phyloP scores from a whole-genome alignment of 1,140 invertebrate species.

The Dreissena polymorpha region DNA sequence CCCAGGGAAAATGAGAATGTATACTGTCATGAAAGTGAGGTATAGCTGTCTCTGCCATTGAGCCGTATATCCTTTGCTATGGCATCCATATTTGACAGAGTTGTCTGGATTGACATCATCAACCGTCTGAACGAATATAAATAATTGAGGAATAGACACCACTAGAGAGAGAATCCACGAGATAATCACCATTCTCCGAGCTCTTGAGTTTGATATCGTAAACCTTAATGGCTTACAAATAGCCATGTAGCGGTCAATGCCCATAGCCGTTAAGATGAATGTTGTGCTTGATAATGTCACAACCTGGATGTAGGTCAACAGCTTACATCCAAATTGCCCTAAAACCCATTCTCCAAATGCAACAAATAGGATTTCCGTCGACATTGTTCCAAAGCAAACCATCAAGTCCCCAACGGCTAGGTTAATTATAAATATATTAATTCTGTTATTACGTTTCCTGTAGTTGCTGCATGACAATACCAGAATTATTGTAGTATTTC shows the following conservation, averaged over 20 bases:
- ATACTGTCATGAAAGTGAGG: conserved; percentile 78
- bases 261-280: conserved; percentile 80
- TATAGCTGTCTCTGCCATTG: conserved; percentile 80
- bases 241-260: conserved; percentile 79
- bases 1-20: conserved; percentile 79
- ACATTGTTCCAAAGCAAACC: conserved; percentile 80
- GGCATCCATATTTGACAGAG: conserved; percentile 72
- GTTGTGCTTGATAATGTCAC: conserved; percentile 80
- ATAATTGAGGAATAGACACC: conserved; percentile 79
- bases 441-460: conserved; percentile 76
- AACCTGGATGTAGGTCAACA: conserved; percentile 79
- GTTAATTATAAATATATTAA: conserved; percentile 81
- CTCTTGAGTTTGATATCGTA: conserved; percentile 52
- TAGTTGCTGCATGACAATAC: conserved; percentile 78
- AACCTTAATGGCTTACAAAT: conserved; percentile 80
- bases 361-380: conserved; percentile 79
- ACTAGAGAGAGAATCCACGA: conserved; percentile 80
- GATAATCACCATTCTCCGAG: conserved; percentile 71
- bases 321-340: conserved; percentile 78
- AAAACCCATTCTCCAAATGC: conserved; percentile 80
- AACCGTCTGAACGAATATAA: conserved; percentile 78
- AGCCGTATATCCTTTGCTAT: conserved; percentile 78
- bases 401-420: conserved; percentile 80
- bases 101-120: conserved; percentile 66
- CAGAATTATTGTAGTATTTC: conserved; percentile 79